A percentile compares a stretch with the other conserved stretches of the same genome.
phyloP scores from a whole-genome alignment of 2,797 vertebrate genomes.

The Agapornis canus region DNA sequence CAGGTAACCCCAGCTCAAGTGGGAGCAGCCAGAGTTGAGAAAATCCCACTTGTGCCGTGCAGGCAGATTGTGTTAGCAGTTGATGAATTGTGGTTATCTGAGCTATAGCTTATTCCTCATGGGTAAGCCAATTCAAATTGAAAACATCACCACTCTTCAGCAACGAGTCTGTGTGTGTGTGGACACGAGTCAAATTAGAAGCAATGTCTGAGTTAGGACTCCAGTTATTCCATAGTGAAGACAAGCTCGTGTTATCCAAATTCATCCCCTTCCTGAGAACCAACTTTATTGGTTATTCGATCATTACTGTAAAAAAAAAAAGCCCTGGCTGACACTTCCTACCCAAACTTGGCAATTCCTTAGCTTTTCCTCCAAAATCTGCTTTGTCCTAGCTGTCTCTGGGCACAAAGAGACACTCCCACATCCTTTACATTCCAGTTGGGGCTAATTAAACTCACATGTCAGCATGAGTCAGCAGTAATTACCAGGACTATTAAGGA shows the following conservation, averaged over 20 bases:
- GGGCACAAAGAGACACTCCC: constrained; percentile 69
- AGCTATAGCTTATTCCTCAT: constrained; percentile 40
- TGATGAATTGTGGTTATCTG: constrained; percentile 54
- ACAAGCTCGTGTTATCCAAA: constrained; percentile 26
- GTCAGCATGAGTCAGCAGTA: constrained; percentile 72
- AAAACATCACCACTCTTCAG: constrained; percentile 46
- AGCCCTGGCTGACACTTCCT: constrained; percentile 22
- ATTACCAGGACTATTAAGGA: constrained; percentile 67
- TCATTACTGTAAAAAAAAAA: background rate
- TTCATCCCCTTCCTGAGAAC: background rate
- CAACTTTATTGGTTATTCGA: constrained; percentile 29
- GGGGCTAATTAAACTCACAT: constrained; percentile 67
- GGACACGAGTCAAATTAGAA: constrained; percentile 40
- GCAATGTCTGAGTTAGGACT: background rate
- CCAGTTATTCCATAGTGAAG: constrained; percentile 29
- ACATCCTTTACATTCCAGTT: constrained; percentile 72
- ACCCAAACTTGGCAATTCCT: constrained; percentile 54
- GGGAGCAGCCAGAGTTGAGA: background rate
- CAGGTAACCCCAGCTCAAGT: background rate
- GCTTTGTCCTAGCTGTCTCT: constrained; percentile 66
- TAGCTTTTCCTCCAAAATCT: constrained; percentile 64
- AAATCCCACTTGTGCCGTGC: background rate
- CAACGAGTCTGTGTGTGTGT: background rate
- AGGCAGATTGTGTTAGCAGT: background rate
- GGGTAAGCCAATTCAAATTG: constrained; percentile 25